Conservation (phyloP, 1,140 invertebrate genomes). For the Pollicipes pollicipes region DNA sequence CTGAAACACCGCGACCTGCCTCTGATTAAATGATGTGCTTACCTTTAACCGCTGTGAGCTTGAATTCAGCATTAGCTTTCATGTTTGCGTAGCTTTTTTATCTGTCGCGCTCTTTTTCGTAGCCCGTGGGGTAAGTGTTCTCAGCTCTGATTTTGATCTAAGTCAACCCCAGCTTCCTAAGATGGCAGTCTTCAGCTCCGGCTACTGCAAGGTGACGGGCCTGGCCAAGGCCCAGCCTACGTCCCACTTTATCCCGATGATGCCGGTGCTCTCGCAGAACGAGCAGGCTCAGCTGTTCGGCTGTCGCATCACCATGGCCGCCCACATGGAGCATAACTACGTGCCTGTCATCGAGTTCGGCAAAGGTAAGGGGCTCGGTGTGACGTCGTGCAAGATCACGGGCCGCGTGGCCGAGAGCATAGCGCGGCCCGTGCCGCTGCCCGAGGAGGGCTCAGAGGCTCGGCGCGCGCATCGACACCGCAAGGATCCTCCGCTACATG, state of each 20-base stretch:
- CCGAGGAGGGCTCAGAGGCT: neutral
- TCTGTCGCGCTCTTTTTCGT: too few relatives aligned
- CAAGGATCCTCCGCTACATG: neutral
- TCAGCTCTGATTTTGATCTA: neutral
- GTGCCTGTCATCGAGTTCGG: conserved; percentile 1
- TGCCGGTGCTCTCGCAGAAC: neutral
- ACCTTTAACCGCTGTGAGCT: too few relatives aligned
- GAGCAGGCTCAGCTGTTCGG: conserved; percentile 4
- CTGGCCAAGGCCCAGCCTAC: neutral
- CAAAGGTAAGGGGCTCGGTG: neutral
- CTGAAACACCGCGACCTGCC: too few relatives aligned
- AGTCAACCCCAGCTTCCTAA: neutral
- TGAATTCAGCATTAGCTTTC: too few relatives aligned
- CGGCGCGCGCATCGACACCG: neutral
- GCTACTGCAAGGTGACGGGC: neutral
- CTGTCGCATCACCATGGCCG: neutral
- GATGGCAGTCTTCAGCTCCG: conserved; percentile 1
- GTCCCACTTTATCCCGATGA: neutral
- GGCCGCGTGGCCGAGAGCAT: neutral
- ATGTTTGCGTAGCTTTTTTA: too few relatives aligned
- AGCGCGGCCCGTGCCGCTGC: neutral
- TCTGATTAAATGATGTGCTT: too few relatives aligned
- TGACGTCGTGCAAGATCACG: neutral
- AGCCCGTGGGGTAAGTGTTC: too few relatives aligned
- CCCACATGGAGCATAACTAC: neutral